phyloP scores from a whole-genome alignment of 2,888 invertebrate species.

The Ceraclea dissimilis region DNA sequence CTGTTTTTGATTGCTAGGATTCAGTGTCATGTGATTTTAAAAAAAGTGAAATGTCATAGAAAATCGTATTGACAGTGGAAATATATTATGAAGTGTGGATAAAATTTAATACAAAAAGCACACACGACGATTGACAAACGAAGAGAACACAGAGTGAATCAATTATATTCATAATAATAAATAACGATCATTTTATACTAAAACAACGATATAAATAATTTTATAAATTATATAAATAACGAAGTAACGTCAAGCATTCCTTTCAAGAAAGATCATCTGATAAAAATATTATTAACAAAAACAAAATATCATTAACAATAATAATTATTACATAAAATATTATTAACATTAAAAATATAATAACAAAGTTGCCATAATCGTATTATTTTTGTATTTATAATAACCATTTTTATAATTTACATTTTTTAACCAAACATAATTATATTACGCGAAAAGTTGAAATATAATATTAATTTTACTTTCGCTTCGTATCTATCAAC shows the following conservation, averaged over 20 bases:
- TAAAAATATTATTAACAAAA: conserved; percentile 6
- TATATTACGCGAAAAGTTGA: neutral
- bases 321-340: conserved; percentile 8
- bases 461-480: neutral
- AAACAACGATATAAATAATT: conserved; percentile 9
- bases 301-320: neutral
- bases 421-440: neutral
- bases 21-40: conserved; percentile 17
- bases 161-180: neutral
- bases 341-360: conserved; percentile 5
- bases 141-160: conserved; percentile 1
- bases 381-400: neutral
- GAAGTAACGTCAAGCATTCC: conserved; percentile 21
- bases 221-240: conserved; percentile 3
- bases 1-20: too few relatives aligned
- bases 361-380: conserved; percentile 20
- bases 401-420: neutral
- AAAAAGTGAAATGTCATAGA: neutral
- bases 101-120: too few relatives aligned
- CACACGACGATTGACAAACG: neutral
- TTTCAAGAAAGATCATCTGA: neutral
- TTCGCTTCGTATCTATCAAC: neutral
- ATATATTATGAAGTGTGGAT: neutral
- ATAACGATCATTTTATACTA: neutral
- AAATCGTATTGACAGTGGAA: conserved; percentile 16